Evolutionary conservation across 2,113 vertebrate genomes (phyloP).

Genomic region (Tachysurus fulvidraco): DNA sequence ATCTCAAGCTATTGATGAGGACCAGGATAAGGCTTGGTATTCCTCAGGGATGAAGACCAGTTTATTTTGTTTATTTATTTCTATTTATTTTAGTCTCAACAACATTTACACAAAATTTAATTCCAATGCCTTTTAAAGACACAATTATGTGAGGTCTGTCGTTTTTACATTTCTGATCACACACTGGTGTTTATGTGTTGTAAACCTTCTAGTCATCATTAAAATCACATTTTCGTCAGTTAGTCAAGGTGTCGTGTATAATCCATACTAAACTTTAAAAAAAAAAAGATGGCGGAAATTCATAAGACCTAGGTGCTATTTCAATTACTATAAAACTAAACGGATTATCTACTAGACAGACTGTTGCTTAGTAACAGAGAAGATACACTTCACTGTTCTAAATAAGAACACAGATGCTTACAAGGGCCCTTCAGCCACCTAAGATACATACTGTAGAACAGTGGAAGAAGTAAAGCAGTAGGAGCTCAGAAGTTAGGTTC

Average conservation of each 20-base stretch:
- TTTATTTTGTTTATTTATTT: neutral
- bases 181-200: neutral
- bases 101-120: neutral
- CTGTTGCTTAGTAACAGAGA: slow-evolving; percentile 26
- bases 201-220: neutral
- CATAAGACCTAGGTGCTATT: neutral
- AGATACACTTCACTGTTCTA: neutral
- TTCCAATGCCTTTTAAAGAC: neutral
- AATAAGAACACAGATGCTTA: neutral
- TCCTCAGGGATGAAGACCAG: neutral
- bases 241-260: neutral
- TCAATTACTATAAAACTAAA: neutral
- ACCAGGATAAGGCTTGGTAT: neutral
- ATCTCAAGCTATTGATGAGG: neutral
- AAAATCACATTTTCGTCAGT: neutral
- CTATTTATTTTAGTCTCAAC: neutral
- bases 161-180: neutral
- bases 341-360: slow-evolving; percentile 10
- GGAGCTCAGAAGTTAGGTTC: neutral
- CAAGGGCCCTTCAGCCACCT: neutral
- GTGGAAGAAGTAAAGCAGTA: neutral
- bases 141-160: neutral
- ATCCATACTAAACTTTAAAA: neutral
- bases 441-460: neutral
- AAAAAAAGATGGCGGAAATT: neutral